These are phyloP conservation scores for Mesodorylaimus sp. DNA, from an alignment of 2,888 invertebrate species.

Conservation along the genomic window DNA sequence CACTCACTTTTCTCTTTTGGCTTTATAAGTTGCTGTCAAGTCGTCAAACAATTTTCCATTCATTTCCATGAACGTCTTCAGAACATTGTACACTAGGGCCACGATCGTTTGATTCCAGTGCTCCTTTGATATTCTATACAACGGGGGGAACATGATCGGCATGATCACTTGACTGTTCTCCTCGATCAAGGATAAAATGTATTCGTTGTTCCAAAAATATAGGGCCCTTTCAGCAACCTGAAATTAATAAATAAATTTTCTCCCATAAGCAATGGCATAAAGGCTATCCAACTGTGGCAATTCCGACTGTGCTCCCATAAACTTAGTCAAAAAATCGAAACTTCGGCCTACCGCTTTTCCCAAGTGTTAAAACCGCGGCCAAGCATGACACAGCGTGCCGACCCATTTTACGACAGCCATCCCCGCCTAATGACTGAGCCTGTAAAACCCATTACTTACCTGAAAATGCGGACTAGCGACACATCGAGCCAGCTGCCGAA, in stretches of 20 bases:
- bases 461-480: slow-evolving; percentile 99
- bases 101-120: slow-evolving; percentile 99
- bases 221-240: slow-evolving; percentile 95
- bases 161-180: slow-evolving; percentile 94
- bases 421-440: no score
- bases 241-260: no score
- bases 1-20: slow-evolving; percentile 91
- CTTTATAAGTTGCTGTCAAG: slow-evolving; percentile 92
- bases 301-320: no score
- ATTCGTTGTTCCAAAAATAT: slow-evolving; percentile 99
- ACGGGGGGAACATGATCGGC: slow-evolving; percentile 98
- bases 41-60: slow-evolving; percentile 98
- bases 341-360: no score
- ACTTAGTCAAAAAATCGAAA: no score
- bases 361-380: no score
- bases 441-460: slow-evolving; percentile 48
- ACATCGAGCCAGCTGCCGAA: slow-evolving; percentile 94
- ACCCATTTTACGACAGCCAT: no score
- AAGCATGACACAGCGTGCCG: no score
- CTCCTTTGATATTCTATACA: slow-evolving; percentile 96
- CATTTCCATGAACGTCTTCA: slow-evolving; percentile 99
- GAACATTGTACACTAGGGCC: slow-evolving; percentile 95
- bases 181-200: slow-evolving; percentile 94
- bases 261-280: slow-evolving; percentile 11
- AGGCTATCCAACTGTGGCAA: no score